These are phyloP conservation scores for Gasteruption jaculator DNA, from an alignment of 2,888 invertebrate genomes.

Conservation along the genomic window DNA sequence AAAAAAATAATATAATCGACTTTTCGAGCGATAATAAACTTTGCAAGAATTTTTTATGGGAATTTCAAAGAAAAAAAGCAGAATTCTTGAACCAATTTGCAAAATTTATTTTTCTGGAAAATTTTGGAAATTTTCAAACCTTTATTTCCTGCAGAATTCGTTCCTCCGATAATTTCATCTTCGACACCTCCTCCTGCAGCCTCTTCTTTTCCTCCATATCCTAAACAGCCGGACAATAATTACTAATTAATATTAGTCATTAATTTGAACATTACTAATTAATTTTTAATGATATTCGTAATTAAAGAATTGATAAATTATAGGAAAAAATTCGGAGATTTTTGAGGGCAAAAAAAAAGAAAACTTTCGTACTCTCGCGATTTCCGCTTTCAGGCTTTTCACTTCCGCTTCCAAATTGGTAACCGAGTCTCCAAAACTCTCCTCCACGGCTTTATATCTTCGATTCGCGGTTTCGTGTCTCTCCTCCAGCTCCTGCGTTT, in stretches of 20 bases:
- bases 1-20: not conserved
- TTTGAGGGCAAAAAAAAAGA: slow-evolving; percentile 1
- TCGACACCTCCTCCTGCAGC: slow-evolving; percentile 26
- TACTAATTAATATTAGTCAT: slow-evolving; percentile 1
- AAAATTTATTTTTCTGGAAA: not conserved
- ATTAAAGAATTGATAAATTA: no score
- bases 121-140: slow-evolving; percentile 19
- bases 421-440: slow-evolving; percentile 55
- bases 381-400: slow-evolving; percentile 48
- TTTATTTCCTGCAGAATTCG: slow-evolving; percentile 34
- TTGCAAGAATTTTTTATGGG: not conserved
- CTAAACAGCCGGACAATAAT: no score
- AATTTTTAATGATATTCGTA: not conserved
- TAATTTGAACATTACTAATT: slow-evolving; percentile 1
- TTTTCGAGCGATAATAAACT: not conserved
- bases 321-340: no score
- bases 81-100: no score
- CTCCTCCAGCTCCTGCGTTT: slow-evolving; percentile 61
- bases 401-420: slow-evolving; percentile 44
- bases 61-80: no score
- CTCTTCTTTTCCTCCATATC: slow-evolving; percentile 27
- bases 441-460: slow-evolving; percentile 57
- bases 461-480: slow-evolving; percentile 60
- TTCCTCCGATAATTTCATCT: slow-evolving; percentile 33
- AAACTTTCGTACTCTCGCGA: slow-evolving; percentile 55